These are phyloP conservation scores for Patiria miniata DNA, from an alignment of 35 echinoderm and acorn worm genomes.

Conservation along the genomic window DNA sequence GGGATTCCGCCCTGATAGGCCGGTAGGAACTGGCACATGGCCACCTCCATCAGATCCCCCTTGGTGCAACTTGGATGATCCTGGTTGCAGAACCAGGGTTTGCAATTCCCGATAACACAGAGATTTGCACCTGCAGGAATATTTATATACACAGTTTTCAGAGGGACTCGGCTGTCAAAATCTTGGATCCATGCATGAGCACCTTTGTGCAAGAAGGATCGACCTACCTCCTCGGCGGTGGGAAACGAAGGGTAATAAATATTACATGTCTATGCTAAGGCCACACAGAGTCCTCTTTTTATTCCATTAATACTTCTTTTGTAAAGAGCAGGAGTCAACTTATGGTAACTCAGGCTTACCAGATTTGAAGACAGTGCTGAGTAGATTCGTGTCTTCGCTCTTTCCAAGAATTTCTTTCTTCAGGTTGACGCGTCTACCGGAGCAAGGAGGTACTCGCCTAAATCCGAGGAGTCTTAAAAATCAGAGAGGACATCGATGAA, in stretches of 20 bases:
- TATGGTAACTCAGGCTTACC: too few relatives aligned
- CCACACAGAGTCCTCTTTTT: too few relatives aligned
- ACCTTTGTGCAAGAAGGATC: too few relatives aligned
- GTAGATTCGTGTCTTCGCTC: constrained; percentile 49
- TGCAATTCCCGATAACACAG: constrained; percentile 64
- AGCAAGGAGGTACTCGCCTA: constrained; percentile 63
- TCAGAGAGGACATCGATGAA: not conserved
- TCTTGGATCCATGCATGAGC: too few relatives aligned
- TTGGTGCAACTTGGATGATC: constrained; percentile 53
- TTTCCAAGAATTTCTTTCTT: constrained; percentile 62
- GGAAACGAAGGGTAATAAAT: too few relatives aligned
- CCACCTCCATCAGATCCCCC: constrained; percentile 52
- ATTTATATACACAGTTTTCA: too few relatives aligned
- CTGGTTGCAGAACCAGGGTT: constrained; percentile 68
- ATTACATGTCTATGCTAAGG: too few relatives aligned
- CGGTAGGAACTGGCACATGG: constrained; percentile 46
- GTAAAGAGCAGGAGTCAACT: too few relatives aligned
- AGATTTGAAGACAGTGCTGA: constrained; percentile 38
- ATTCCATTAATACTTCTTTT: too few relatives aligned
- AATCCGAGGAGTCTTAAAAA: constrained; percentile 64
- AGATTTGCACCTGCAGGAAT: constrained; percentile 57
- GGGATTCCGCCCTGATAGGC: constrained; percentile 24
- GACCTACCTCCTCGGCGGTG: too few relatives aligned
- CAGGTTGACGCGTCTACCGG: constrained; percentile 69
- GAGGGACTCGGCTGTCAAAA: too few relatives aligned